These are phyloP conservation scores for Margarornis squamiger DNA, from an alignment of 2,797 vertebrate species.

Conservation along the genomic window DNA sequence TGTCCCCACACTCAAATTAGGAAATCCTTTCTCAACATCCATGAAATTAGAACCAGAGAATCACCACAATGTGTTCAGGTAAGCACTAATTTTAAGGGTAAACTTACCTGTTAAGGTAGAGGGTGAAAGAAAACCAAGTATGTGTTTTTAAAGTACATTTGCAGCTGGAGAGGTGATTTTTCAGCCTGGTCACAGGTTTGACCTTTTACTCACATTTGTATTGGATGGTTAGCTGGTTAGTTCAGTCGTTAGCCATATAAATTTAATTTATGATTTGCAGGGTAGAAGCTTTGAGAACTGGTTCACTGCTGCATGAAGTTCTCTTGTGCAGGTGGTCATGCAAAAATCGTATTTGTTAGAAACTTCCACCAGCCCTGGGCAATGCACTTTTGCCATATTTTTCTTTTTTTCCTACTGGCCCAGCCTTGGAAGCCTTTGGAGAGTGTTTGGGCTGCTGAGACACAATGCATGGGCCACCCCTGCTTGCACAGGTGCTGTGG, in stretches of 20 bases:
- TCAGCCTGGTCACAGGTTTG: background rate
- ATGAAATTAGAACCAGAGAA: background rate
- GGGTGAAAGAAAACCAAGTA: background rate
- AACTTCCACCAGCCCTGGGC: background rate
- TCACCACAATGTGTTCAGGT: background rate
- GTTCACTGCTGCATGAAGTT: background rate
- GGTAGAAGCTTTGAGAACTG: background rate
- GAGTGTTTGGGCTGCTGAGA: background rate
- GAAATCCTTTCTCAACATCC: background rate
- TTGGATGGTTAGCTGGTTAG: background rate
- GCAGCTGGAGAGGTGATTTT: background rate
- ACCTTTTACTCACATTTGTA: background rate
- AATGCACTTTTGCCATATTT: background rate
- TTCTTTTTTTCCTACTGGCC: background rate
- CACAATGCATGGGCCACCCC: rapidly evolving
- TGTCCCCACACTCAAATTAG: background rate
- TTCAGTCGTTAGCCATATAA: background rate
- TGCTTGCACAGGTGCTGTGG: background rate
- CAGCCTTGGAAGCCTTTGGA: background rate
- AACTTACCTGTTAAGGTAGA: background rate
- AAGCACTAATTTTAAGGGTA: background rate
- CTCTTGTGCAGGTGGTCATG: background rate
- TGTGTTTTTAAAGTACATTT: background rate
- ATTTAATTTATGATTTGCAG: background rate
- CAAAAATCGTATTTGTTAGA: background rate